Evolutionary conservation across 2,113 vertebrate genomes (phyloP).

Genomic region (Scophthalmus maximus): DNA sequence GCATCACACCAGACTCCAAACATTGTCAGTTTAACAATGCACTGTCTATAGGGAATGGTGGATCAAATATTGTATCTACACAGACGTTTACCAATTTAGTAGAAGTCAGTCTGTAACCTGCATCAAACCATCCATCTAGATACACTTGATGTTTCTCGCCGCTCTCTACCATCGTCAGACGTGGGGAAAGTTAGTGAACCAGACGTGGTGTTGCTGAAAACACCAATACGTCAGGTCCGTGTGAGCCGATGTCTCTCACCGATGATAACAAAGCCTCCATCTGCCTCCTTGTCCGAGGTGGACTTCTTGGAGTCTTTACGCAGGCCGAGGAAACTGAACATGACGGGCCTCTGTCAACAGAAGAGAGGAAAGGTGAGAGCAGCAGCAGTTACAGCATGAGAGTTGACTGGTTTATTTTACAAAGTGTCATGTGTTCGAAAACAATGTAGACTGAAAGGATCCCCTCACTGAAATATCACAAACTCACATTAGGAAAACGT

Average conservation of each 20-base stretch:
- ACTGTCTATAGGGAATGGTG: not conserved
- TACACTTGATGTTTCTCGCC: no score
- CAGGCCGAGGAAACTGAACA: slow-evolving; percentile 90
- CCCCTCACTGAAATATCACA: no score
- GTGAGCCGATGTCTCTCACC: slow-evolving; percentile 82
- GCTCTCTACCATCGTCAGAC: no score
- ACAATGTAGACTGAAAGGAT: no score
- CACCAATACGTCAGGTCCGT: not conserved
- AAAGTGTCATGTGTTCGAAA: no score
- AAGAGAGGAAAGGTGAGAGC: not conserved
- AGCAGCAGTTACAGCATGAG: not conserved
- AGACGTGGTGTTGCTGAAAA: not conserved
- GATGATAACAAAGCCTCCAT: slow-evolving; percentile 94
- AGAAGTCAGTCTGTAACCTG: no score
- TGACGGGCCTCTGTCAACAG: slow-evolving; percentile 59
- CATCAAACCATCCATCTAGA: no score
- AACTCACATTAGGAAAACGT: no score
- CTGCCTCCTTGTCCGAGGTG: slow-evolving; percentile 85
- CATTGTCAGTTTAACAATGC: not conserved
- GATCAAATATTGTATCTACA: not conserved
- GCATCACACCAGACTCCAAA: not conserved
- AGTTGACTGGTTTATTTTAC: no score
- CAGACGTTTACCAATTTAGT: no score
- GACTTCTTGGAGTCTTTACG: slow-evolving; percentile 90
- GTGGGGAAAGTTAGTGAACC: no score